Base-by-base conservation (phyloP, 2,113 vertebrate genomes). In the Numenius arquata region DNA sequence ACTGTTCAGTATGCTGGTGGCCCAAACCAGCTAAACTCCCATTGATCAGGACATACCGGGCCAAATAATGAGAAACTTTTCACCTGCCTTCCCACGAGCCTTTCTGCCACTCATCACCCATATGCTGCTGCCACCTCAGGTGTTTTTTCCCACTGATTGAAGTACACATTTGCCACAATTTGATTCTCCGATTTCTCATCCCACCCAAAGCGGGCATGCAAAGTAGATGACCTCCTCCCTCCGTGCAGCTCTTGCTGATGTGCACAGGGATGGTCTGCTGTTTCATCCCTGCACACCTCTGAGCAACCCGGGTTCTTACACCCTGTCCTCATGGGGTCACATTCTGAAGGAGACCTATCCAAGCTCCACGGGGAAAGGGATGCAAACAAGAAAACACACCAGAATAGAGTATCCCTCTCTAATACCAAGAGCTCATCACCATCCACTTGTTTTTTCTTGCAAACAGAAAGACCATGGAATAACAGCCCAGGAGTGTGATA, bases 11-110 rank as follows among this genome's bases (percentile, higher is more conserved):
- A 41, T 8, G 50, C 45, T 80, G 71, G 34, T 87, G 94, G 89
- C 91, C 86, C 86, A 74, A 71, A 53, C 76, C 86, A 93, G 83
- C 30, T 79, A 53, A 95, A 72, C 45, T 85, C 89, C 84, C 53
- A 15, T 32, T 56, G 88, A 25, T 8, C 25, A 56, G 85, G 92
- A 85, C 85, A 19, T 12, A 38, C n/a, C 48, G 50, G 61, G 43
- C 45, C 82, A 68, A 88, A 72, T 58, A 43, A 82, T 14, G 58
- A 47, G 74, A 90, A 93, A 85, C 81, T 88, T 84, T 61, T 87
- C 72, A 74, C 74, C 76, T 85, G 58, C 20, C n/a, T 72, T 65
- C 66, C 67, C 67, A 34, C 22, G 32, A 94, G 29, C 78, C 58
- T 83, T 73, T 79, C 70, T 26, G 29, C 3, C 50, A 73, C 40